Evolutionary conservation across 2,113 vertebrate species (phyloP).

Genomic region (Platichthys flesus): DNA sequence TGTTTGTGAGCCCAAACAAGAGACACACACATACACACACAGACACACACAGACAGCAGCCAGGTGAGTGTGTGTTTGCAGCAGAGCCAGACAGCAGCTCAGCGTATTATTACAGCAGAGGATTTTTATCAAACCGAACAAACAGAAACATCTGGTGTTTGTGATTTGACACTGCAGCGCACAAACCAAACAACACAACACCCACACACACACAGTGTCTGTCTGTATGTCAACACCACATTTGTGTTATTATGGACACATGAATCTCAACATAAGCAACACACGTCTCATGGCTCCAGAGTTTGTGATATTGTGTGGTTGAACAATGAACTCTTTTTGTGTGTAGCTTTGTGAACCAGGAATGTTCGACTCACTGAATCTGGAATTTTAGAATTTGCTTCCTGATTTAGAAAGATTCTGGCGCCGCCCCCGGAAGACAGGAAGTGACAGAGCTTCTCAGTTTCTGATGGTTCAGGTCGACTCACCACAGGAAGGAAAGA

Average conservation of each 20-base stretch:
- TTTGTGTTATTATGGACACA: neutral
- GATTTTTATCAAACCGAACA: slow-evolving; percentile 65
- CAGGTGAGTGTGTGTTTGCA: slow-evolving; percentile 55
- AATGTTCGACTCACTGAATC: no score
- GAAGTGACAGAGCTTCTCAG: no score
- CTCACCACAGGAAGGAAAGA: no score
- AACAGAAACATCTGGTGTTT: slow-evolving; percentile 65
- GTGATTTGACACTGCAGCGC: slow-evolving; percentile 52
- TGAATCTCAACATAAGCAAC: neutral
- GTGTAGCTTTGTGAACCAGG: no score
- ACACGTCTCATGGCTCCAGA: no score
- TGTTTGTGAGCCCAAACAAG: slow-evolving; percentile 29
- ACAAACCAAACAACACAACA: slow-evolving; percentile 53
- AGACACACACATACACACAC: slow-evolving; percentile 1
- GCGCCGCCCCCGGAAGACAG: no score
- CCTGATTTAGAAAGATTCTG: no score
- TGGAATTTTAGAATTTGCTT: no score
- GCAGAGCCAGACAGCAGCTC: slow-evolving; percentile 54
- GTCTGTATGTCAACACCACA: neutral
- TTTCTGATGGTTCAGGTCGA: no score
- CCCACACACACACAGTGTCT: neutral
- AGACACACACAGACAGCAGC: slow-evolving; percentile 25
- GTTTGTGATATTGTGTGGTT: no score
- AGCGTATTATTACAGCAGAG: slow-evolving; percentile 53
- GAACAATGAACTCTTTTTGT: no score